These are phyloP conservation scores for Palaemon carinicauda DNA, from an alignment of 1,140 invertebrate genomes.

Conservation along the genomic window DNA sequence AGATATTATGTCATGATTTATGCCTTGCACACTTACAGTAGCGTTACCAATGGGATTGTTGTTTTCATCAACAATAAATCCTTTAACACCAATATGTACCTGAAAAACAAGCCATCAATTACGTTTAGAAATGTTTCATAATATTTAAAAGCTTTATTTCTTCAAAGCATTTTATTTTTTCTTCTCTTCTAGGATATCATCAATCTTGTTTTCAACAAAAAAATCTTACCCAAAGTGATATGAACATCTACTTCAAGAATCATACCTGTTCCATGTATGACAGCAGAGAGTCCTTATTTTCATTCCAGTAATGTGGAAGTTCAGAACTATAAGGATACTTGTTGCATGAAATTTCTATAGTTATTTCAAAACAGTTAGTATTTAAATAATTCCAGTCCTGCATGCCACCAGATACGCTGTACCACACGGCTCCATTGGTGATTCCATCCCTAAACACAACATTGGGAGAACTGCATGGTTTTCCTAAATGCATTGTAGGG, in stretches of 20 bases:
- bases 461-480: conserved; percentile 71
- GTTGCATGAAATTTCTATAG: conserved; percentile 91
- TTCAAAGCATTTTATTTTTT: no score
- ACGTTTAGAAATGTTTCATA: no score
- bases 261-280: conserved; percentile 86
- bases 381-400: conserved; percentile 98
- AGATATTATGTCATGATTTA: conserved; percentile 76
- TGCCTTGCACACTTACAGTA: conserved; percentile 77
- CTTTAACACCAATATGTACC: conserved; percentile 88
- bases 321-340: conserved; percentile 85
- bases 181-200: no score
- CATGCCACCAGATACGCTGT: conserved; percentile 90
- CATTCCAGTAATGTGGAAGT: conserved; percentile 84
- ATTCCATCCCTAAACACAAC: conserved; percentile 84
- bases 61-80: conserved; percentile 82
- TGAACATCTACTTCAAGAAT: no score
- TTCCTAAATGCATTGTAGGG: conserved; percentile 80
- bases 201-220: no score
- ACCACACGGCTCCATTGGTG: conserved; percentile 93
- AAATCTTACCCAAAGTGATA: no score
- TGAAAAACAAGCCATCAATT: conserved; percentile 61
- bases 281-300: conserved; percentile 86
- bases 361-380: conserved; percentile 93
- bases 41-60: conserved; percentile 78
- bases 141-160: no score